Conservation (phyloP, 2,797 vertebrate genomes). For the Schizopygopsis pylzovi region DNA sequence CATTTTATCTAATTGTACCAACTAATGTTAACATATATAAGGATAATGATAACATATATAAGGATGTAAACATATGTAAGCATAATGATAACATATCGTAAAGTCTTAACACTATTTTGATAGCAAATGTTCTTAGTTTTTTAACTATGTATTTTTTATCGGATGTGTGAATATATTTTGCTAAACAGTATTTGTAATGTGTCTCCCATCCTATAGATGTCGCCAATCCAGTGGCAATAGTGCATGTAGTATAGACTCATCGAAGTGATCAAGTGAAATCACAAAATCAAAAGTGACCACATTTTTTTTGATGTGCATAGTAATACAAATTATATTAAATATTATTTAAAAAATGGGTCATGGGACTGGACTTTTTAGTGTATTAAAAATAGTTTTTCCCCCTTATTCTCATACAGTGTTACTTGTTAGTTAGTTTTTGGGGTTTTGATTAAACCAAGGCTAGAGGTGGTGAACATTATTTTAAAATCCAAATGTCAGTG, state of each 20-base stretch:
- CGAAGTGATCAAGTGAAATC: not conserved
- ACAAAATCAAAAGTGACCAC: not conserved
- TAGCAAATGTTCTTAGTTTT: not conserved
- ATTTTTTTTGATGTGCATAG: not conserved
- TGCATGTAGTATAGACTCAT: not conserved
- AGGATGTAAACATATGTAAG: too few relatives aligned
- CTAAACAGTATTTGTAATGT: not conserved
- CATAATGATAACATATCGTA: not conserved
- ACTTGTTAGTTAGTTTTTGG: not conserved
- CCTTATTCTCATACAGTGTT: not conserved
- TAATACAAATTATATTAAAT: not conserved
- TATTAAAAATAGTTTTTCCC: not conserved
- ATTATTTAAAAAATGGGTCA: not conserved
- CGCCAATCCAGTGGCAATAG: not conserved
- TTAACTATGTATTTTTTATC: not conserved
- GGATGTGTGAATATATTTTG: not conserved
- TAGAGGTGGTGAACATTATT: conserved; percentile 18
- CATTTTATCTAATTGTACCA: not conserved
- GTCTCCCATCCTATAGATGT: not conserved
- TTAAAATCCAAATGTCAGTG: conserved; percentile 13
- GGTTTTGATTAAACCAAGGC: conserved; percentile 11
- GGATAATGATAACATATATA: too few relatives aligned
- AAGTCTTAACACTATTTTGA: not conserved
- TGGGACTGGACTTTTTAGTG: not conserved
- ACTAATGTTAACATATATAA: not conserved